phyloP scores from a whole-genome alignment of 2,113 vertebrate genomes.

The Ictalurus furcatus region DNA sequence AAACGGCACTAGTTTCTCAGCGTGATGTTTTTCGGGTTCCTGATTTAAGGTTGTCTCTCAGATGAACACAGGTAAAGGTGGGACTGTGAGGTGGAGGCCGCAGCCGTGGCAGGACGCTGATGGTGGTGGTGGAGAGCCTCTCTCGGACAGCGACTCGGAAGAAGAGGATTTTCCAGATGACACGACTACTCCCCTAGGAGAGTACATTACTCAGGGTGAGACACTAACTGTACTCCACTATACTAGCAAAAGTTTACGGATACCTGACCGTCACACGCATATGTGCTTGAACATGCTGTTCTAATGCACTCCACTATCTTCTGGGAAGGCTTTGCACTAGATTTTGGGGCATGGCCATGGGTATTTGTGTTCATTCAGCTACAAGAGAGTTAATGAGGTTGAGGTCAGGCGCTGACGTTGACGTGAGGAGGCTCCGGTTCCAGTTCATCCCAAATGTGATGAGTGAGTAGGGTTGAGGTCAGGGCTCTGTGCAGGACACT shows the following conservation, averaged over 20 bases:
- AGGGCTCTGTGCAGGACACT: too few species aligned
- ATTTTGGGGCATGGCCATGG: too few species aligned
- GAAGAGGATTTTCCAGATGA: conserved; percentile 81
- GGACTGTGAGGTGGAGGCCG: conserved; percentile 73
- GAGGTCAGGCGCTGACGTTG: too few species aligned
- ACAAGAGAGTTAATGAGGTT: not conserved
- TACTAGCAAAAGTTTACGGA: fast-evolving
- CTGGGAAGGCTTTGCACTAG: too few species aligned
- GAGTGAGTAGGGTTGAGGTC: too few species aligned
- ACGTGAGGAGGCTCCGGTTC: too few species aligned
- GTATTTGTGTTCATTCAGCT: not conserved
- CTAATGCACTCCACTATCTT: too few species aligned
- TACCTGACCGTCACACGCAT: not conserved
- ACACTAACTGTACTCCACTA: not conserved
- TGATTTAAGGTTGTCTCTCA: conserved; percentile 33
- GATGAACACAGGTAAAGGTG: conserved; percentile 74
- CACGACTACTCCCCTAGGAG: conserved; percentile 75
- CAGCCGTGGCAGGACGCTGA: conserved; percentile 80
- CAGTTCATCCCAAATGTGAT: too few species aligned
- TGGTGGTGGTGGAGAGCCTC: conserved; percentile 71
- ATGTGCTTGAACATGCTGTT: too few species aligned
- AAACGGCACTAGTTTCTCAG: not conserved
- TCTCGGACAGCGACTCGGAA: conserved; percentile 79
- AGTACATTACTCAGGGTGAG: conserved; percentile 77
- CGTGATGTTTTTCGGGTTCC: not conserved